Evolutionary conservation across 2,797 vertebrate genomes (phyloP), one percentile per base, ranked within the genome.

Genomic region (Lindbergichthys nudifrons): DNA sequence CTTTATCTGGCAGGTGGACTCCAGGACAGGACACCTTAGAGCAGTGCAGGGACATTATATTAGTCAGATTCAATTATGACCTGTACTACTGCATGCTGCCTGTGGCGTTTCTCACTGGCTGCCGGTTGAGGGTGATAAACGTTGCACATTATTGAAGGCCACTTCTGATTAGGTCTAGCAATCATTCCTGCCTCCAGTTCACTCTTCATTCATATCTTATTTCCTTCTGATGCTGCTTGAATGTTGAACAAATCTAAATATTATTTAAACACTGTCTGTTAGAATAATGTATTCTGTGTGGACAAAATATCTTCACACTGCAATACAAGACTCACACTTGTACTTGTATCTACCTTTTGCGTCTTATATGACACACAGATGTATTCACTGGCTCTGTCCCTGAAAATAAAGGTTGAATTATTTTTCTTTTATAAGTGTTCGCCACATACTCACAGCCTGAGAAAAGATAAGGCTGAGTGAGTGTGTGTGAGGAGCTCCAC

Each of bases 21-120:
- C 92, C 93, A 15, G 95, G 94, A 79, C 95, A 96, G 0, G 88
- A 94, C 67, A 96, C 87, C 93, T 96, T 86, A 66, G 65, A 50
- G 70, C 68, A 84, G 41, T 7, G 5, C 4, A 74, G 59, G 30
- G 3, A 3, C 13, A 13, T 16, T 30, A 51, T 14, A 5, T 47
- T 6, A 8, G 15, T 11, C 15, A 0, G 7, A 21, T 23, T 39
- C 42, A 18, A 67, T n/a, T 19, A 5, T 4, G 23, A 8, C 56
- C 1, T 42, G 10, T 54, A 14, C 50, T 4, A 16, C 6, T 2
- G n/a, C n/a, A n/a, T n/a, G 32, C 32, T 30, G 18, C 3, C 19
- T 39, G 3, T 57, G 65, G 1, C 19, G n/a, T 36, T 68, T 50
- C 45, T 19, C 16, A 10, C 41, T 47, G 1, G 18, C 3, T 62